phyloP scores from a whole-genome alignment of 2,888 invertebrate species.

The Chouioia cunea region DNA sequence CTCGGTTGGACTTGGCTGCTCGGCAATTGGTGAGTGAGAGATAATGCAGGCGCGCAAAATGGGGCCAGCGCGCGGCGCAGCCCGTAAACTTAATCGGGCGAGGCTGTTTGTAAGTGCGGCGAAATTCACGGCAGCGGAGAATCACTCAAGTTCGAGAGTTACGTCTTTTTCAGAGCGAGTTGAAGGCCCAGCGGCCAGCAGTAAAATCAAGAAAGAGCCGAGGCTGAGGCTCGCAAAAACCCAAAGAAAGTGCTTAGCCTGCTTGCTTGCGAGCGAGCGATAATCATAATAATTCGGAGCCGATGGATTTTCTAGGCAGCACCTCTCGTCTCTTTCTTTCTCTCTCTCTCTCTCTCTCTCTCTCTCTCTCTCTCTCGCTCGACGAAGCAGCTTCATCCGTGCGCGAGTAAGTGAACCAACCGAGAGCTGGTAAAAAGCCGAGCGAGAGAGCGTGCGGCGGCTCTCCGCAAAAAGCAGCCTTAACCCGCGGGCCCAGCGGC shows the following conservation, averaged over 20 bases:
- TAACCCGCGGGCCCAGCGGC: neutral
- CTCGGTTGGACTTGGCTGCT: too few relatives aligned
- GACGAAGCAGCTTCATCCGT: conserved; percentile 13
- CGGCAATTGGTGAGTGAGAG: conserved; percentile 4
- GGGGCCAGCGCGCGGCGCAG: conserved; percentile 12
- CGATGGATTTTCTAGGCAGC: conserved; percentile 51
- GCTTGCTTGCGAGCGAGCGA: conserved; percentile 22
- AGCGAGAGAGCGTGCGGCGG: conserved; percentile 34
- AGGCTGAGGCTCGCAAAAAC: conserved; percentile 4
- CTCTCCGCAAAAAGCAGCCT: neutral
- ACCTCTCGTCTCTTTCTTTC: conserved; percentile 52
- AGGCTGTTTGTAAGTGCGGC: conserved; percentile 27
- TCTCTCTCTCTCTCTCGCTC: conserved; percentile 21
- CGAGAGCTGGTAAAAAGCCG: neutral
- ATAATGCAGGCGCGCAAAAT: neutral
- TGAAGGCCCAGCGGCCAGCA: neutral
- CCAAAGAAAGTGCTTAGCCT: conserved; percentile 16
- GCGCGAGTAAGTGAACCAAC: too few relatives aligned
- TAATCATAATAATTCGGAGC: conserved; percentile 50
- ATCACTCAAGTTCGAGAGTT: conserved; percentile 34
- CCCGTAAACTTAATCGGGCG: conserved; percentile 32
- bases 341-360: conserved; percentile 9
- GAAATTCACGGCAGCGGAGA: conserved; percentile 41
- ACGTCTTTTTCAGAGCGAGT: conserved; percentile 32
- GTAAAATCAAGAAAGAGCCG: conserved; percentile 4